phyloP scores from a whole-genome alignment of 2,113 vertebrate genomes.

The Sclerurus mexicanus region DNA sequence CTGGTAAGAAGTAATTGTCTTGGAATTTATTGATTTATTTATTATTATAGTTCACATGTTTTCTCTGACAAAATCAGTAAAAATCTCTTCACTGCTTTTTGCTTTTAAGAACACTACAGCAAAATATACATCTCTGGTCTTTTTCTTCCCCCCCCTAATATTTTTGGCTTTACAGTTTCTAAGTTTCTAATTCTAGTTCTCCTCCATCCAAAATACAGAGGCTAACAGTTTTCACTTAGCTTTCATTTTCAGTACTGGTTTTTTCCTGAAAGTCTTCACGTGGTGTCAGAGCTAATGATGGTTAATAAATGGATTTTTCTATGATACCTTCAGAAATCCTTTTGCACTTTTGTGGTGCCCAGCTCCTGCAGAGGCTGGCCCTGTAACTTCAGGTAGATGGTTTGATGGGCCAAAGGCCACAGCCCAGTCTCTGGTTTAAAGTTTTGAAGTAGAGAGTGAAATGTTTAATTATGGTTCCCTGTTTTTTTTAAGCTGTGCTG shows the following conservation, averaged over 20 bases:
- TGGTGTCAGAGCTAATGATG: neutral
- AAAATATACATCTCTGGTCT: neutral
- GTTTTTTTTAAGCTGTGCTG: neutral
- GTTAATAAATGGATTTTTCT: neutral
- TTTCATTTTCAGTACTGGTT: neutral
- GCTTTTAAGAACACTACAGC: neutral
- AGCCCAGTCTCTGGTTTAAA: neutral
- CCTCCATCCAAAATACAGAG: neutral
- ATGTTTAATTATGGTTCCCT: neutral
- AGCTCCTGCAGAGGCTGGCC: neutral
- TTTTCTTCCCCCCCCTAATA: rapidly evolving
- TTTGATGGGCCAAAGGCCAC: neutral
- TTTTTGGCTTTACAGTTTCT: neutral
- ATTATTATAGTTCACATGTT: neutral
- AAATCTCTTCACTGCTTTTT: neutral
- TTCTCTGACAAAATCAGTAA: neutral
- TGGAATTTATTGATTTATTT: neutral
- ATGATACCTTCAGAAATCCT: neutral
- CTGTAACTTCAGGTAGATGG: neutral
- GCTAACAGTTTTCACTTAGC: neutral
- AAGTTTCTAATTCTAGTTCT: neutral
- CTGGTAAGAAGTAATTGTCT: constrained; percentile 26
- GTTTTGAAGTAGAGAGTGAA: neutral
- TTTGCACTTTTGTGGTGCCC: neutral
- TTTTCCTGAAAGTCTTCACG: neutral